Base-by-base conservation (phyloP, 35 echinoderm and acorn worm genomes). In the Amphiura filiformis region DNA sequence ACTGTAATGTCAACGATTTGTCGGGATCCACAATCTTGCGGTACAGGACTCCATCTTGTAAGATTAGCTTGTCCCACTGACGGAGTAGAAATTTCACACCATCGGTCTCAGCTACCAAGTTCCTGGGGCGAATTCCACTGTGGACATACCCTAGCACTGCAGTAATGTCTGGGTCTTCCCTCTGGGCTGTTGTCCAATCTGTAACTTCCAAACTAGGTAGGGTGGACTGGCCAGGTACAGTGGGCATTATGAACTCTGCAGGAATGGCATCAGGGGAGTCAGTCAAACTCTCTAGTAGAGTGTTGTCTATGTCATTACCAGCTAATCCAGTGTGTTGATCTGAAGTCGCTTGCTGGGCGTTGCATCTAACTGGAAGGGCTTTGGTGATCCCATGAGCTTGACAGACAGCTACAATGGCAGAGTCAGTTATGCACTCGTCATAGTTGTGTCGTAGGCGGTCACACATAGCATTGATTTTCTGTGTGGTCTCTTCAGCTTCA, bases 1-100 rank as follows among this genome's bases (percentile, higher is more conserved):
- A 38, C 41, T 94, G 93, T 52, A 22, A 32, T n/a, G 49, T 1
- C 13, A 15, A 11, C 18, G 34, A 9, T 14, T 23, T 28, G 3
- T 39, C 78, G 26, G 15, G n/a, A 77, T 84, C 80, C 3, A 7
- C 33, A 0, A 77, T 37, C 34, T 84, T 28, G 13, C 80, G 36
- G 75, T 90, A 84, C 20, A 91, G 75, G 0, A 91, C 76, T 32
- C 82, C 82, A 52, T 42, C 34, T 17, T 57, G 7, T n/a, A 44
- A 26, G 28, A 38, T 23, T 2, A 88, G 56, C 57, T 56, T 81
- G 26, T 78, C 1, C 79, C 88, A 89, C n/a, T 83, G 32, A 36
- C 84, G 14, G 15, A 86, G 44, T 7, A 52, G 44, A 20, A 52
- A 20, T 52, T 52, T 52, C 20, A 52, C 44, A 52, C 20, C 44